Percentiles rank a stretch among this genome's conserved stretches.
Evolutionary conservation across 2,797 vertebrate species (phyloP).

Genomic region (Epinephelus malabaricus): DNA sequence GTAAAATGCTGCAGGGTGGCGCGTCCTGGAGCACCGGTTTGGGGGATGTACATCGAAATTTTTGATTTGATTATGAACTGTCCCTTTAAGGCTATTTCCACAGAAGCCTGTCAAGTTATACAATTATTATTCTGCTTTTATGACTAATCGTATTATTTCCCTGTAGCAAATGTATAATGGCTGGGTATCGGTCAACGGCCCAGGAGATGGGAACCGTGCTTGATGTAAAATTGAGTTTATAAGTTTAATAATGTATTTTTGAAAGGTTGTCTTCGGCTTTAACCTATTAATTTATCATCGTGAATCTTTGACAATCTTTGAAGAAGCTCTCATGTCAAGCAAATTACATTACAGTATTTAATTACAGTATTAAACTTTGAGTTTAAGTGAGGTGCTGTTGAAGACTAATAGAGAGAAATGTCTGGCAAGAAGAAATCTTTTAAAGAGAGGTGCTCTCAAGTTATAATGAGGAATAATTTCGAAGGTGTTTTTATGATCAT

Average conservation of each 20-base stretch:
- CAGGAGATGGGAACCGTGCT: not conserved
- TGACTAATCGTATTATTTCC: not conserved
- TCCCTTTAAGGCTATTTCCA: not conserved
- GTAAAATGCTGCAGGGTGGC: too few species aligned
- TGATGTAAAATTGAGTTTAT: not conserved
- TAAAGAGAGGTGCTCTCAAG: conserved; percentile 7
- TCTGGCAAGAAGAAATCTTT: conserved; percentile 13
- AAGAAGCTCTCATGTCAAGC: not conserved
- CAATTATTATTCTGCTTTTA: not conserved
- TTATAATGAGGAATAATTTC: conserved; percentile 10
- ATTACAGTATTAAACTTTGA: conserved; percentile 11
- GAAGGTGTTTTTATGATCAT: conserved; percentile 3
- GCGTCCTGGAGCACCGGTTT: too few species aligned
- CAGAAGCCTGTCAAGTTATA: not conserved
- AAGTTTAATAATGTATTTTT: not conserved
- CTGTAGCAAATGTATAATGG: not conserved
- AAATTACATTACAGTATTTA: not conserved
- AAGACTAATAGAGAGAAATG: conserved; percentile 12
- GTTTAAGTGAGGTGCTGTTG: conserved; percentile 13
- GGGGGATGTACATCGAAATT: too few species aligned
- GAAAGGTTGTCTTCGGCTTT: not conserved
- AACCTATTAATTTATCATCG: not conserved
- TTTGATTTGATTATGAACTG: too few species aligned
- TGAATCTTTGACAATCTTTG: conserved; percentile 19
- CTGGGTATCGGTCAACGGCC: not conserved